Evolutionary conservation across 2,113 vertebrate species (phyloP).

Genomic region (Calcarius ornatus): DNA sequence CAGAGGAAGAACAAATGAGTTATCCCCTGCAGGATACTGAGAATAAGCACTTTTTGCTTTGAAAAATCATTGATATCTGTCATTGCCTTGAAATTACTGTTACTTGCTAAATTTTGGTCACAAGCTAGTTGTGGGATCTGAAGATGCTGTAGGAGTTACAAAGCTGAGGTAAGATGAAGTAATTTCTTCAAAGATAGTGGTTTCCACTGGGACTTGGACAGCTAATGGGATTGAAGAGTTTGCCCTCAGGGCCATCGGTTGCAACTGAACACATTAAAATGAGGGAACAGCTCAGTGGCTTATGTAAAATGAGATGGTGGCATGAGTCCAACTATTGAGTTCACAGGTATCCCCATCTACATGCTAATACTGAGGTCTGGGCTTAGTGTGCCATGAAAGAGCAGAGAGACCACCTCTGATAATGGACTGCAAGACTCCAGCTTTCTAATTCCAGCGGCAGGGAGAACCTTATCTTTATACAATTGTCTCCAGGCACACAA

Average conservation of each 20-base stretch:
- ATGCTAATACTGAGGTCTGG: not conserved
- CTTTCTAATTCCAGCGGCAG: not conserved
- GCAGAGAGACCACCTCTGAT: not conserved
- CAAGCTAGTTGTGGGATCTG: not conserved
- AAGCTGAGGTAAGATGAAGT: not conserved
- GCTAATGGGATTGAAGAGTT: conserved; percentile 29
- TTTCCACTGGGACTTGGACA: not conserved
- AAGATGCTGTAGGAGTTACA: not conserved
- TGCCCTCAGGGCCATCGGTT: not conserved
- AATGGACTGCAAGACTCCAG: not conserved
- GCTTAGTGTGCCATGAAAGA: not conserved
- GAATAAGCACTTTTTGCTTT: conserved; percentile 8
- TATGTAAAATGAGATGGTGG: conserved; percentile 29
- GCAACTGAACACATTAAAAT: conserved; percentile 3
- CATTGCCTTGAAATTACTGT: conserved; percentile 14
- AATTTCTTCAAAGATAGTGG: conserved; percentile 29
- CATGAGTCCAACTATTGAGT: not conserved
- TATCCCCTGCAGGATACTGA: not conserved
- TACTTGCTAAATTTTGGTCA: conserved; percentile 14
- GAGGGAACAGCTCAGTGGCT: conserved; percentile 11
- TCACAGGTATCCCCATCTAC: not conserved
- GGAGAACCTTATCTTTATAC: not conserved
- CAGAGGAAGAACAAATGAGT: not conserved
- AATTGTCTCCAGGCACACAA: not conserved
- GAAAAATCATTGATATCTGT: conserved; percentile 13